These are phyloP conservation scores for Diabrotica balteata DNA, from an alignment of 2,888 invertebrate genomes.

Conservation along the genomic window DNA sequence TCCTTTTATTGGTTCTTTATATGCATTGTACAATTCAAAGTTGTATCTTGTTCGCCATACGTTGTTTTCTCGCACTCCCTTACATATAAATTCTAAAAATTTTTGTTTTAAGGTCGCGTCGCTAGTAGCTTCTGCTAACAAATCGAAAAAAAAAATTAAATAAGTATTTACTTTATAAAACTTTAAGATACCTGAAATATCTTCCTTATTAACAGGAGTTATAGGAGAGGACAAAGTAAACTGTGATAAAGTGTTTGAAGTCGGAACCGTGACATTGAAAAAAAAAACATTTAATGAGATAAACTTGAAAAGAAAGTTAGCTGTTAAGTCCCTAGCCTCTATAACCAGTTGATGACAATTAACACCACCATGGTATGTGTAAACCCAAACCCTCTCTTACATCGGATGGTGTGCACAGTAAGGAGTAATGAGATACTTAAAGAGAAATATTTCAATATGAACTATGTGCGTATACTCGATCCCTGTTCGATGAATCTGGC, in stretches of 20 bases:
- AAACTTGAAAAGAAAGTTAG: constrained; percentile 13
- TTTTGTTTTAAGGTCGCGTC: too few species aligned
- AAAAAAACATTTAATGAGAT: constrained; percentile 13
- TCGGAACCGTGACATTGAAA: background rate
- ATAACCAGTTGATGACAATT: constrained; percentile 10
- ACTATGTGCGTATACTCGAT: constrained; percentile 28
- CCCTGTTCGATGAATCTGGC: constrained; percentile 27
- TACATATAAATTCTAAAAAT: too few species aligned
- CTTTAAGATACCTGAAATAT: constrained; percentile 9
- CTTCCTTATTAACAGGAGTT: constrained; percentile 13
- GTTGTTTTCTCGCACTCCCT: too few species aligned
- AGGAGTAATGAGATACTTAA: constrained; percentile 23
- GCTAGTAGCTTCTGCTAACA: too few species aligned
- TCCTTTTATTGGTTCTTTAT: too few species aligned
- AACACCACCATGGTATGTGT: constrained; percentile 13
- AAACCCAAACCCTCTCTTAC: constrained; percentile 12
- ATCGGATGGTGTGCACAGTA: background rate
- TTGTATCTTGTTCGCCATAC: too few species aligned
- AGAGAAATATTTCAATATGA: constrained; percentile 26
- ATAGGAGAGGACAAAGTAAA: too few species aligned
- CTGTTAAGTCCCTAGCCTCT: constrained; percentile 11
- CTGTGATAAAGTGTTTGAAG: too few species aligned
- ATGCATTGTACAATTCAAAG: too few species aligned
- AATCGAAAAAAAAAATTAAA: too few species aligned
- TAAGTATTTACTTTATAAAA: too few species aligned